Conservation (phyloP, 2,113 vertebrate genomes). For the Antennarius striatus region DNA sequence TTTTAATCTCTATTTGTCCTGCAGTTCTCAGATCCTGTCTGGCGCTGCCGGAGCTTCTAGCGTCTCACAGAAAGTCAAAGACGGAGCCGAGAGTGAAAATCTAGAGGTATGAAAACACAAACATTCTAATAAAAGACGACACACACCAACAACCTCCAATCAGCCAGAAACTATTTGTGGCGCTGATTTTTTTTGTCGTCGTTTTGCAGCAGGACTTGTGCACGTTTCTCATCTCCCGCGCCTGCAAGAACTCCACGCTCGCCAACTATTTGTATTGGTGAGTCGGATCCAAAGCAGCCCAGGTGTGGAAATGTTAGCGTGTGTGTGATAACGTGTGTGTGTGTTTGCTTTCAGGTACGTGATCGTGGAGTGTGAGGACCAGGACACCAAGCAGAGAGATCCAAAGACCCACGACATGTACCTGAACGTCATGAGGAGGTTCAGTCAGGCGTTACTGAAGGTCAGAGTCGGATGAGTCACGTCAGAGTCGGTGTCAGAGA, state of each 20-base stretch:
- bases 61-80: slow-evolving; percentile 87
- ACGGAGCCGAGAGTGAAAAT: slow-evolving; percentile 86
- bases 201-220: slow-evolving; percentile 91
- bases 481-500: too few species aligned
- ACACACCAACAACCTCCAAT: not conserved
- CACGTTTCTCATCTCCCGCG: slow-evolving; percentile 96
- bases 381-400: slow-evolving; percentile 96
- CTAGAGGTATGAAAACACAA: slow-evolving; percentile 82
- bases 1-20: slow-evolving; percentile 21
- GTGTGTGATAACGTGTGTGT: not conserved
- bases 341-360: slow-evolving; percentile 86
- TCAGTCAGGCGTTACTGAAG: slow-evolving; percentile 97
- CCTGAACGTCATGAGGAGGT: slow-evolving; percentile 95
- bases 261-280: slow-evolving; percentile 99
- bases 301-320: not conserved
- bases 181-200: slow-evolving; percentile 24
- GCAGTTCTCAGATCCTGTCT: slow-evolving; percentile 88
- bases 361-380: slow-evolving; percentile 98
- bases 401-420: slow-evolving; percentile 98
- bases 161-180: not conserved
- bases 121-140: too few species aligned
- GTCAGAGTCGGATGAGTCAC: slow-evolving; percentile 60
- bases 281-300: slow-evolving; percentile 32
- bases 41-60: slow-evolving; percentile 79
- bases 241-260: slow-evolving; percentile 96